Base-by-base conservation (phyloP, 2,113 vertebrate species). In the Boulengeromyrus knoepffleri region DNA sequence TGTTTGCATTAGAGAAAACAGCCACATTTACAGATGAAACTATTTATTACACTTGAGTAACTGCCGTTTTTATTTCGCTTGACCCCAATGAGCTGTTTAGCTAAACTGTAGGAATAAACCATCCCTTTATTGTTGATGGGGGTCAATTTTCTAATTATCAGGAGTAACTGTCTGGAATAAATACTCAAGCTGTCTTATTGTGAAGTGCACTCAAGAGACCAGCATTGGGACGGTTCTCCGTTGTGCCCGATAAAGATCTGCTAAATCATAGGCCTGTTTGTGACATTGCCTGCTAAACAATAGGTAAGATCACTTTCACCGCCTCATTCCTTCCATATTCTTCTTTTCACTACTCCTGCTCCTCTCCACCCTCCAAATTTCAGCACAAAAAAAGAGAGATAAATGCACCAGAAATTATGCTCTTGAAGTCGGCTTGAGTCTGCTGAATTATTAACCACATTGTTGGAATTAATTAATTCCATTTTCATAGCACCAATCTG, bases 1-100 rank as follows among this genome's bases (percentile, higher is more conserved):
- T 97, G 97, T 98, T 97, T 97, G 97, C 97, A 98, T 98, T 97
- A 97, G 96, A 96, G 96, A 99, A 97, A 98, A 98, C 97, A 98
- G 96, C 96, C 97, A 97, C 97, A 97, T 96, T 97, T 95, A 95
- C 96, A 97, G 96, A 97, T 97, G 96, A 98, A 98, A 98, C 96
- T 96, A 97, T 99, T 97, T 96, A 98, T 97, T 97, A 97, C 96
- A 96, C 95, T 95, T 96, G 95, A 95, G 96, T 96, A 97, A 96
- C 97, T 95, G 94, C 96, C 95, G 15, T 96, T 96, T 95, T 95
- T 93, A 95, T 96, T 96, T 97, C 96, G 95, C 96, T 96, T 95
- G 96, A 97, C 96, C 96, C 95, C 95, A 95, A 96, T 97, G 96
- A 97, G 96, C 96, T 96, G 96, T 96, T 85, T 95, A 95, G 94